Evolutionary conservation across 1,140 invertebrate species (phyloP).

Genomic region (Drosophila cardini): DNA sequence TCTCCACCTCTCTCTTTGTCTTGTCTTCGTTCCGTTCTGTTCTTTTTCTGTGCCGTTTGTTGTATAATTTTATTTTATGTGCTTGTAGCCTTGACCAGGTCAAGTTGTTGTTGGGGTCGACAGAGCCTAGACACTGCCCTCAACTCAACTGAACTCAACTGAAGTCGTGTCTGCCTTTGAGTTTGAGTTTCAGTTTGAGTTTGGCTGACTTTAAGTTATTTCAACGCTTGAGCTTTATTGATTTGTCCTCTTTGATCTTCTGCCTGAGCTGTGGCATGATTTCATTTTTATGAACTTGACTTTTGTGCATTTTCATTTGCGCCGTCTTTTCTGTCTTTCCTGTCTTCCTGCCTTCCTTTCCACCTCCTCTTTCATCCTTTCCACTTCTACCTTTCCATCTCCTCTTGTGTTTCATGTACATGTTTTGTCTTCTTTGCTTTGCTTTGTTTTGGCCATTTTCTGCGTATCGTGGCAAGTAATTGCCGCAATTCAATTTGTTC

Average conservation of each 20-base stretch:
- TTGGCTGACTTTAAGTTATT: constrained; percentile 78
- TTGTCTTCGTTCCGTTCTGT: neutral
- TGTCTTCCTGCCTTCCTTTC: constrained; percentile 33
- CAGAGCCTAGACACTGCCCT: constrained; percentile 24
- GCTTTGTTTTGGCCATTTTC: constrained; percentile 50
- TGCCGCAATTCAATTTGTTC: constrained; percentile 81
- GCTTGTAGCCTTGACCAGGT: constrained; percentile 83
- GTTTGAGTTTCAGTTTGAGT: constrained; percentile 21
- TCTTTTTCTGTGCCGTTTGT: constrained; percentile 30
- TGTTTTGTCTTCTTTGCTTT: constrained; percentile 5
- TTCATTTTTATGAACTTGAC: constrained; percentile 83
- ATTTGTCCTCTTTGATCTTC: constrained; percentile 83
- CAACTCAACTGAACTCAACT: constrained; percentile 16
- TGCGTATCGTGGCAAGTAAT: constrained; percentile 79
- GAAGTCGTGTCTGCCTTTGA: constrained; percentile 8
- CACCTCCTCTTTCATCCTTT: neutral
- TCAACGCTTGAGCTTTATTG: constrained; percentile 71
- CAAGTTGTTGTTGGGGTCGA: constrained; percentile 67
- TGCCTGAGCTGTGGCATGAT: constrained; percentile 80
- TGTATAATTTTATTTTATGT: constrained; percentile 81
- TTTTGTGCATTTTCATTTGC: constrained; percentile 58
- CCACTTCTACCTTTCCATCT: constrained; percentile 6
- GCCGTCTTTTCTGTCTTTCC: no score
- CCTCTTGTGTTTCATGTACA: neutral
- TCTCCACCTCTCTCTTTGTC: constrained; percentile 8